These are phyloP conservation scores for Nasonia longicornis DNA, from an alignment of 1,140 invertebrate genomes.

Conservation along the genomic window DNA sequence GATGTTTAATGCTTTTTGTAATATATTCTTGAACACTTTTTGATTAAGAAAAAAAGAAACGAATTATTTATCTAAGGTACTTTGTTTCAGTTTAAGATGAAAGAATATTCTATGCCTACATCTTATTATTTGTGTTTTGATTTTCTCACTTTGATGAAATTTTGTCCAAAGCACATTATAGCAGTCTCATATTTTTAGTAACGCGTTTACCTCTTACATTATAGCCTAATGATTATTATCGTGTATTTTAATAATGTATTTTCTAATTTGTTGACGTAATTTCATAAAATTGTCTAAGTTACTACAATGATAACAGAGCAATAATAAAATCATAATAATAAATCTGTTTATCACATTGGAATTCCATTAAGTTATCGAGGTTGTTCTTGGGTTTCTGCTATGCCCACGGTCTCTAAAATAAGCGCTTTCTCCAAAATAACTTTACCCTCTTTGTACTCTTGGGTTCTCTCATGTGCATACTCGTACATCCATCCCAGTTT, in stretches of 20 bases:
- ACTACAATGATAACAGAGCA: constrained; percentile 21
- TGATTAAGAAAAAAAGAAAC: neutral
- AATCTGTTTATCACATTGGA: constrained; percentile 5
- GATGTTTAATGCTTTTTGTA: neutral
- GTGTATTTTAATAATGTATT: neutral
- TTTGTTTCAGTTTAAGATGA: neutral
- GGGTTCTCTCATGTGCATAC: constrained; percentile 96
- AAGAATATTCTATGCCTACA: neutral
- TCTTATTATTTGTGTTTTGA: neutral
- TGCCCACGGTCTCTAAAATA: constrained; percentile 90
- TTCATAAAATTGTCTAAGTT: constrained; percentile 5
- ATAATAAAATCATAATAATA: constrained; percentile 2
- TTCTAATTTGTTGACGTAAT: neutral
- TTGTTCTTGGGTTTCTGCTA: constrained; percentile 67
- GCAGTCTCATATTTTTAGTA: constrained; percentile 25
- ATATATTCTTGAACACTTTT: neutral
- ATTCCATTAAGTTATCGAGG: constrained; percentile 49
- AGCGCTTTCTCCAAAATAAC: constrained; percentile 87
- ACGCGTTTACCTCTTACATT: neutral
- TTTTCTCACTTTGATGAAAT: constrained; percentile 3
- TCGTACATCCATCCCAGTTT: constrained; percentile 96
- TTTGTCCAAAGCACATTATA: constrained; percentile 26
- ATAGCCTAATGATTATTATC: constrained; percentile 5
- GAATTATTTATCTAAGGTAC: neutral
- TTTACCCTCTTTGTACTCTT: constrained; percentile 80